Evolutionary conservation across 2,113 vertebrate genomes (phyloP).

Genomic region (Tetraodon nigroviridis): DNA sequence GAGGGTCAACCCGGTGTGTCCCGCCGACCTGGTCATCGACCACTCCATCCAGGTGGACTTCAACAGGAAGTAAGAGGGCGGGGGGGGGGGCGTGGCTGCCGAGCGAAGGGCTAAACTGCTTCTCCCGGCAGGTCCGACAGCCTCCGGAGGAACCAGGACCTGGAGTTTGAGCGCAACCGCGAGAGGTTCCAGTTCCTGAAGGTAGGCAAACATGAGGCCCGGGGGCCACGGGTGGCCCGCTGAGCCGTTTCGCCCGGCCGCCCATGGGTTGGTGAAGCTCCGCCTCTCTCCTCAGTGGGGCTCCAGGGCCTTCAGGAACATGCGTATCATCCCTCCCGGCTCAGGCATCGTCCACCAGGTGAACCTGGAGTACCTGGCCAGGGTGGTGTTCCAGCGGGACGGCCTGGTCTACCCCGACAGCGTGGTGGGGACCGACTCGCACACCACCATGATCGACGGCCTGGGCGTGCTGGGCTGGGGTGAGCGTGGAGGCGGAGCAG

Average conservation of each 20-base stretch:
- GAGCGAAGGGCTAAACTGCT: not conserved
- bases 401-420: conserved; percentile 92
- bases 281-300: conserved; percentile 83
- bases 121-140: conserved; percentile 82
- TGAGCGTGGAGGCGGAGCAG: conserved; percentile 41
- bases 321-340: conserved; percentile 94
- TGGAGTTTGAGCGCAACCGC: conserved; percentile 97
- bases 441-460: conserved; percentile 98
- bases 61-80: conserved; percentile 82
- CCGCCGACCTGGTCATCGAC: conserved; percentile 95
- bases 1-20: conserved; percentile 93
- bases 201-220: conserved; percentile 63
- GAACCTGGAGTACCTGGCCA: conserved; percentile 93
- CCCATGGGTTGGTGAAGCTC: not conserved
- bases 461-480: conserved; percentile 97
- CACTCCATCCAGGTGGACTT: conserved; percentile 99
- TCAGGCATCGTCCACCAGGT: conserved; percentile 98
- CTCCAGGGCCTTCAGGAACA: conserved; percentile 91
- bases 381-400: conserved; percentile 88
- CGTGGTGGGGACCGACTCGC: conserved; percentile 95
- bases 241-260: too few species aligned
- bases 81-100: too few species aligned
- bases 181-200: conserved; percentile 98
- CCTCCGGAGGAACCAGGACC: conserved; percentile 93
- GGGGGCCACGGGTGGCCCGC: too few species aligned